Evolutionary conservation across 1,140 invertebrate genomes (phyloP), one percentile per base, ranked within the genome.

Genomic region (Caerostris darwini): DNA sequence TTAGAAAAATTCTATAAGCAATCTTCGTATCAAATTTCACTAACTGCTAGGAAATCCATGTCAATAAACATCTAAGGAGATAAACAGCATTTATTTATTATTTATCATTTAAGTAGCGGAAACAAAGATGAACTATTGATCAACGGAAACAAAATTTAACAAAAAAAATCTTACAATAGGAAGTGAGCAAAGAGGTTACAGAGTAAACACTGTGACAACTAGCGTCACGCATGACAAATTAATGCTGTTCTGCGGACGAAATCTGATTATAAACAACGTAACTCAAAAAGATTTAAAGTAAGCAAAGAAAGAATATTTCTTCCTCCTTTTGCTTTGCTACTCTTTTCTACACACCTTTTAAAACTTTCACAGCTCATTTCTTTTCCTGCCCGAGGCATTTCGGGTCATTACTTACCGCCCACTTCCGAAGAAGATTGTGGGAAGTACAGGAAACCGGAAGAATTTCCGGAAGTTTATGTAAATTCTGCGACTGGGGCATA

Each of bases 331-430:
- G n/a, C n/a, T n/a, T 90, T 58, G 19, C 69, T 90, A 81, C 12
- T 61, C 64, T 57, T 50, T 50, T 53, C 12, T 5, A 87, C 85
- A 64, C 56, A 67, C 58, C 59, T 87, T 87, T 34, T 87, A 64
- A 87, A 64, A n/a, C 58, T 87, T 85, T 87, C 85, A 87, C 85
- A 87, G 59, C 5, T 34, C 85, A 87, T 87, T 87, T 87, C 85
- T 64, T 87, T 53, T 67, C 59, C 19, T 34, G 7, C 85, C 34
- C 64, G 17, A n/a, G 19, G 34, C 58, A 5, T 59, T 34, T 14
- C 82, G 54, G 50, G n/a, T 87, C 19, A 56, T 90, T 90, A 77
- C 19, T 71, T 19, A 77, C 71, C 69, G 56, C 85, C 34, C 54
- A 59, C 89, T 81, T 81, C 89, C 67, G 89, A 81, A 90, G 69